Conservation (phyloP, 2,888 invertebrate genomes). For the Hartigia nigra region DNA sequence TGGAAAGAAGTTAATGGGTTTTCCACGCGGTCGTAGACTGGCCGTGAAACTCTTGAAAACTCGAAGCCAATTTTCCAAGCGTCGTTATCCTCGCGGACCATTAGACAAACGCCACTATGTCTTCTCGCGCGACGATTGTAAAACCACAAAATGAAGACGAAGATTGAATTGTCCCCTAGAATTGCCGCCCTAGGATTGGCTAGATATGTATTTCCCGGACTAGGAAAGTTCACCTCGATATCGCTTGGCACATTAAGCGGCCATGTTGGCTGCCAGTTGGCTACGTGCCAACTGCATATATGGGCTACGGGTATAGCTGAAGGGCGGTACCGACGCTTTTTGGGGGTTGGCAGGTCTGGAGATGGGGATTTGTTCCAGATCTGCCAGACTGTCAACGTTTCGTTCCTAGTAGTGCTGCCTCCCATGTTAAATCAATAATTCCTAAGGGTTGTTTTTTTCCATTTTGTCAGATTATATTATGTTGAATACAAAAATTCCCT, state of each 20-base stretch:
- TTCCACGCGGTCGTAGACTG: neutral
- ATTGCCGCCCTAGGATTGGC: neutral
- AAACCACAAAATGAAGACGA: neutral
- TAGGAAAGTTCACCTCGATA: neutral
- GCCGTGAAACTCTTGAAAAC: neutral
- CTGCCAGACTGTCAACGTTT: conserved; percentile 36
- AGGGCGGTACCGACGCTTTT: neutral
- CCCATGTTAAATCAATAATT: conserved; percentile 31
- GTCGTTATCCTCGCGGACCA: neutral
- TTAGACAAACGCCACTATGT: neutral
- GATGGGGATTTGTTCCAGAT: conserved; percentile 29
- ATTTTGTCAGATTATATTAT: conserved; percentile 13
- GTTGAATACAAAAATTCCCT: conserved; percentile 19
- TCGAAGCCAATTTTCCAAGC: neutral
- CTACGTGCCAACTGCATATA: conserved; percentile 19
- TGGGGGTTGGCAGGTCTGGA: neutral
- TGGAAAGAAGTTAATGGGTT: neutral
- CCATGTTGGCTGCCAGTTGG: conserved; percentile 29
- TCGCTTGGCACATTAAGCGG: conserved; percentile 5
- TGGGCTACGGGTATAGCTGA: neutral
- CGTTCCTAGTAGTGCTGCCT: conserved; percentile 18
- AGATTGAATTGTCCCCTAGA: neutral
- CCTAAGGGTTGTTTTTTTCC: conserved; percentile 18
- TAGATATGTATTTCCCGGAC: neutral
- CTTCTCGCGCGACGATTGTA: neutral